Base-by-base conservation (phyloP, 2,113 vertebrate species). In the Lontra canadensis region DNA sequence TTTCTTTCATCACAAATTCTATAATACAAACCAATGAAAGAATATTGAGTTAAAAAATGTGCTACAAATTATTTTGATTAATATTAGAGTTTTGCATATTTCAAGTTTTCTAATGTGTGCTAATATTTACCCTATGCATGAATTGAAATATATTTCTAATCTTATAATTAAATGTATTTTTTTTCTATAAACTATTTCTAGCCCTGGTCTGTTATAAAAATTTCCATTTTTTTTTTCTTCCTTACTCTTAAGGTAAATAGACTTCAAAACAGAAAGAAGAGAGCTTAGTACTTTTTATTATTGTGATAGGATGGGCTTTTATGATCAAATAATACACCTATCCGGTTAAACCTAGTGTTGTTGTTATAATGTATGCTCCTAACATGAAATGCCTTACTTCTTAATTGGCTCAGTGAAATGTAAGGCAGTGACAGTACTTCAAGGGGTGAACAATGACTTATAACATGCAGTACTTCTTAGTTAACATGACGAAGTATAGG, bases 121-220 rank as follows among this genome's bases (percentile, higher is more conserved):
- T 95, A 95, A 79, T 88, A 71, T 85, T 86, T 12, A 92, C 10
- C n/a, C 61, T 92, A 69, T 42, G 1, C 88, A 23, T 79, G 47
- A 89, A 89, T 36, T 89, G 67, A 82, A 93, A 82, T 74, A 73
- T 71, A 6, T 90, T 94, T 67, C 34, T 83, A 34, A 84, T 80
- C 49, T 89, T 87, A 74, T 39, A 96, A 95, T 87, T 95, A 86
- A 55, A 21, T 39, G 49, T 97, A n/a, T 47, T 90, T 93, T 89
- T 47, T 90, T 65, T 71, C 44, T 95, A 74, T 84, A 31, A 90
- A 31, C 90, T 97, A 93, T 90, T 29, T 95, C 95, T 89, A 49
- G 39, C 4, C 20, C 87, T 34, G 63, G 47, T 67, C 42, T 42
- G 21, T 21, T 88, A 52, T 71, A 52, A 90, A 81, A 80, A 88